Evolutionary conservation across 2,888 invertebrate genomes (phyloP).

Genomic region (Cataglyphis cursor): DNA sequence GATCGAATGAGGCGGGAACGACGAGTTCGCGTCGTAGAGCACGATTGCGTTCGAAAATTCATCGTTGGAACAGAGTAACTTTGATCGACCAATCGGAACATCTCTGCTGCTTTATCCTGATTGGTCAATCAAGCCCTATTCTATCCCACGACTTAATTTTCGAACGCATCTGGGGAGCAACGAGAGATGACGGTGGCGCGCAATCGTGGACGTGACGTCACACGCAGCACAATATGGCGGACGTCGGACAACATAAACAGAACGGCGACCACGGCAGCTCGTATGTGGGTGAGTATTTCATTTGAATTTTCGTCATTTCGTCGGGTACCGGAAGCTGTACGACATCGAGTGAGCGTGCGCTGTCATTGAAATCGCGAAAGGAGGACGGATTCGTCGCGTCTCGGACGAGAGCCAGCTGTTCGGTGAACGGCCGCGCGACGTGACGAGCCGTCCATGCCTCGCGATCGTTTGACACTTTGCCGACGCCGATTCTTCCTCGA

Average conservation of each 20-base stretch:
- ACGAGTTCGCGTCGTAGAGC: background rate
- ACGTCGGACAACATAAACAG: slow-evolving; percentile 88
- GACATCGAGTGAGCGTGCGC: background rate
- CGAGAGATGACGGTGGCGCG: slow-evolving; percentile 72
- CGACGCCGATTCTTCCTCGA: background rate
- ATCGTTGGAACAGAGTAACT: background rate
- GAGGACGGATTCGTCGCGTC: background rate
- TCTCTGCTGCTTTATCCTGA: background rate
- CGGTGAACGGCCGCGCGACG: background rate
- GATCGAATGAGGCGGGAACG: background rate
- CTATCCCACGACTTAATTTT: background rate
- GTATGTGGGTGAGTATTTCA: slow-evolving; percentile 84
- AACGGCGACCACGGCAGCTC: slow-evolving; percentile 84
- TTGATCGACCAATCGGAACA: background rate
- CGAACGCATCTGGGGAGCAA: slow-evolving; percentile 33
- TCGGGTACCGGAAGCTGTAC: background rate
- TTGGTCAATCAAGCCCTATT: background rate
- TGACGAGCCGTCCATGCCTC: slow-evolving; percentile 9
- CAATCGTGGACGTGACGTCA: slow-evolving; percentile 82
- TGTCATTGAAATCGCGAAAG: background rate
- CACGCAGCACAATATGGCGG: slow-evolving; percentile 86
- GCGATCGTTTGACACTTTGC: slow-evolving; percentile 19
- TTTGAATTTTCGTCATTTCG: slow-evolving; percentile 45
- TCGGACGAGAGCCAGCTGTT: background rate
- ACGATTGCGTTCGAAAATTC: background rate